These are phyloP conservation scores for Mimachlamys varia DNA, from an alignment of 2,888 invertebrate genomes.

Conservation along the genomic window DNA sequence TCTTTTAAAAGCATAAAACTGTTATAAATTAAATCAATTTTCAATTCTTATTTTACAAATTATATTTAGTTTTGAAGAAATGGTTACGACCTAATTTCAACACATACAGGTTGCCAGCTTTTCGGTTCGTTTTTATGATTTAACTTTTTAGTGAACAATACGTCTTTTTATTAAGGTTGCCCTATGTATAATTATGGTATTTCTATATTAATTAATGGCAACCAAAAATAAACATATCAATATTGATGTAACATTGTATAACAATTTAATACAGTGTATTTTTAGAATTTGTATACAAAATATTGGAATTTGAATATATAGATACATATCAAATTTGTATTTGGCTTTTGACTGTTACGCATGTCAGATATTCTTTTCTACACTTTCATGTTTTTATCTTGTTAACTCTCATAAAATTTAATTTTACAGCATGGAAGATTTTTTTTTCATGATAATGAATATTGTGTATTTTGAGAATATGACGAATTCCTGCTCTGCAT, in stretches of 20 bases:
- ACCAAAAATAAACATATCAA: background rate
- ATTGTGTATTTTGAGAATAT: background rate
- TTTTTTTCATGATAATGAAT: background rate
- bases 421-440: background rate
- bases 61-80: background rate
- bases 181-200: background rate
- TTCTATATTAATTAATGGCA: background rate
- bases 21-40: background rate
- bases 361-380: background rate
- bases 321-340: background rate
- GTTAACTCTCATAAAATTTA: background rate
- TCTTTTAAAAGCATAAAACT: background rate
- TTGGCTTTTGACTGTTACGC: background rate
- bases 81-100: background rate
- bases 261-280: background rate
- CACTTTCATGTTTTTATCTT: background rate
- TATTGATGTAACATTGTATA: background rate
- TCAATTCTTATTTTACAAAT: background rate
- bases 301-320: background rate
- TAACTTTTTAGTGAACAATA: background rate
- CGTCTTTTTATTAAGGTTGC: background rate
- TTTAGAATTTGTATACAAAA: slow-evolving; percentile 19
- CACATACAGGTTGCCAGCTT: background rate
- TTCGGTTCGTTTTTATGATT: background rate
- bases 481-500: too few relatives aligned